These are phyloP conservation scores for Timandra comae DNA, from an alignment of 2,888 invertebrate species.

Conservation along the genomic window DNA sequence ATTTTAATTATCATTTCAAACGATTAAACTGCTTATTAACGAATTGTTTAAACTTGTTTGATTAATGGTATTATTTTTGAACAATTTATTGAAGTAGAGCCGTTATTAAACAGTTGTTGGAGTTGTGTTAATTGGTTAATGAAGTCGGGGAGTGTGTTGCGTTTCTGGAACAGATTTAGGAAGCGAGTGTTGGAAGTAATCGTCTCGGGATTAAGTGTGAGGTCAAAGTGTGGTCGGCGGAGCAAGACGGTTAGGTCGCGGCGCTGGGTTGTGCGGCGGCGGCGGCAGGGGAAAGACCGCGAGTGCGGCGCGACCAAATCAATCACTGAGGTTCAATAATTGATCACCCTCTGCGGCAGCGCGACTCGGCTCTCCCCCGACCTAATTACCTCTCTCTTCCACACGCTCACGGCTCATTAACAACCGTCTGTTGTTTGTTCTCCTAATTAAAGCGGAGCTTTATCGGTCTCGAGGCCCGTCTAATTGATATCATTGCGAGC, in stretches of 20 bases:
- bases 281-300: constrained; percentile 4
- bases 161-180: constrained; percentile 21
- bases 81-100: too few species aligned
- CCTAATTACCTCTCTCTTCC: constrained; percentile 70
- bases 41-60: too few species aligned
- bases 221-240: constrained; percentile 23
- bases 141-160: constrained; percentile 9
- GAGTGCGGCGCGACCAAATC: constrained; percentile 46
- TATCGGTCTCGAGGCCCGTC: constrained; percentile 67
- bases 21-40: too few species aligned
- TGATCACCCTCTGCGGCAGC: constrained; percentile 50
- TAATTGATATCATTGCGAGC: constrained; percentile 75
- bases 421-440: constrained; percentile 74
- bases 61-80: too few species aligned
- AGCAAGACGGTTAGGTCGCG: too few species aligned
- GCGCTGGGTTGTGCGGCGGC: constrained; percentile 18
- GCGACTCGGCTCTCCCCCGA: constrained; percentile 45
- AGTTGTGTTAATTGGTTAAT: constrained; percentile 4
- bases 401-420: constrained; percentile 72
- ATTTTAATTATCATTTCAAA: constrained; percentile 1
- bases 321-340: constrained; percentile 68
- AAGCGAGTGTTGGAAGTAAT: constrained; percentile 24
- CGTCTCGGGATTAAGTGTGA: constrained; percentile 34
- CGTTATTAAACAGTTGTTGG: too few species aligned
- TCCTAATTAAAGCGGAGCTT: constrained; percentile 75